Base-by-base conservation (phyloP, 2,888 invertebrate species). In the Ophioninae sp. region DNA sequence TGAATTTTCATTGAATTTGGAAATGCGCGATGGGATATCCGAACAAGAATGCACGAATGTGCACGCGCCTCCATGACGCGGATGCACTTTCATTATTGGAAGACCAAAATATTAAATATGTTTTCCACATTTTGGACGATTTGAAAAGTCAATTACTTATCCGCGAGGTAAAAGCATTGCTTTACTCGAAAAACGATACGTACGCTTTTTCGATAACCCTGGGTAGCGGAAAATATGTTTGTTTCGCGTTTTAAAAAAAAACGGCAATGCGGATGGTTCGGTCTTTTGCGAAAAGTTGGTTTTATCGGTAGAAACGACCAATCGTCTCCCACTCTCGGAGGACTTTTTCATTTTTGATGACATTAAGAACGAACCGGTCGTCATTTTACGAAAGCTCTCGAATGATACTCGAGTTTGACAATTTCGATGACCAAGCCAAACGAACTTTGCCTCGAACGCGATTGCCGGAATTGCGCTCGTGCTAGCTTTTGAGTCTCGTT, bases 231-330 rank as follows among this genome's bases (percentile, higher is more conserved):
- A 8, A 39, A 30, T 39, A 10, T 72, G 17, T 61, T 30, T 70
- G 59, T 50, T 7, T 64, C 50, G 5, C 6, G 44, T 21, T 13
- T 39, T 10, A n/a, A 10, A 13, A 20, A 57, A n/a, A n/a, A n/a
- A n/a, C 6, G 57, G 50, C 20, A 56, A 13, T 23, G 30, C 44
- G 39, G 21, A n/a, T n/a, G n/a, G n/a, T n/a, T n/a, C n/a, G n/a
- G n/a, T n/a, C n/a, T 23, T 61, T 59, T 62, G 37, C 83, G 85
- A 87, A 88, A 86, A 85, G 85, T 86, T 83, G 86, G 84, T 86
- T 88, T 62, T 23, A n/a, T 62, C 73, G 77, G 75, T 81, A 50
- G 76, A 57, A 74, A 7, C n/a, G 82, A 78, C 74, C 78, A 79
- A 82, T 82, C 78, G 78, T 68, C 44, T 50, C 1, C 56, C n/a